These are phyloP conservation scores for Melieria omissa DNA, from an alignment of 2,888 invertebrate genomes.

Conservation along the genomic window DNA sequence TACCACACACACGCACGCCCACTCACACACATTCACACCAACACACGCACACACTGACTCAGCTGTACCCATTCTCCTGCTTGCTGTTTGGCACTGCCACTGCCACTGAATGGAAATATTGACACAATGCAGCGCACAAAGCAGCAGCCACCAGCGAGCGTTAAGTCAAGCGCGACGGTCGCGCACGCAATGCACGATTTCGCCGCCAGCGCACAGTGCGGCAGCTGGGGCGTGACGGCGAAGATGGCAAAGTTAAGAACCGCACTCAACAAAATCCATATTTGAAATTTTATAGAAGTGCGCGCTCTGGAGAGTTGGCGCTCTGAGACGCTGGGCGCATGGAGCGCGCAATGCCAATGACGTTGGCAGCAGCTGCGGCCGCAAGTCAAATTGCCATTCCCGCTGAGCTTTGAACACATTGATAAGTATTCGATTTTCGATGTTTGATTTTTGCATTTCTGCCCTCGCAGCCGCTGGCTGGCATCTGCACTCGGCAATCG, in stretches of 20 bases:
- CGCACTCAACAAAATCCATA: slow-evolving; percentile 29
- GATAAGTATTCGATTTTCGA: slow-evolving; percentile 57
- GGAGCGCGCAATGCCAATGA: too few relatives aligned
- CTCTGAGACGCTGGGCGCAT: too few relatives aligned
- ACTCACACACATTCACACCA: not conserved
- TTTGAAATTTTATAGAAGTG: slow-evolving; percentile 22
- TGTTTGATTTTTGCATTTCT: slow-evolving; percentile 28
- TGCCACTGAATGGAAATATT: too few relatives aligned
- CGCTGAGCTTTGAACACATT: slow-evolving; percentile 49
- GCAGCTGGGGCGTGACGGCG: not conserved
- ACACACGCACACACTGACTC: not conserved
- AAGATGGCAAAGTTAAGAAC: slow-evolving; percentile 19
- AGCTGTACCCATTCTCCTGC: too few relatives aligned
- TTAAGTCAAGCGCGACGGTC: slow-evolving; percentile 12
- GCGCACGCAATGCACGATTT: not conserved
- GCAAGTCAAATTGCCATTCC: slow-evolving; percentile 4
- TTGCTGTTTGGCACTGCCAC: too few relatives aligned
- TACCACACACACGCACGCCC: slow-evolving; percentile 25
- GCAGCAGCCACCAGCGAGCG: too few relatives aligned
- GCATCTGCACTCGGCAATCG: too few relatives aligned
- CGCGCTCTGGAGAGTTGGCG: not conserved
- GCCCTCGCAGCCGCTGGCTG: too few relatives aligned
- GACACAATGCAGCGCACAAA: too few relatives aligned
- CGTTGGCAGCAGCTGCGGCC: too few relatives aligned
- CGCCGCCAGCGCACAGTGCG: not conserved